A percentile compares a stretch with the other conserved stretches of the same genome.
phyloP scores from a whole-genome alignment of 1,140 invertebrate genomes.

The Thalassaphorura encarpata region DNA sequence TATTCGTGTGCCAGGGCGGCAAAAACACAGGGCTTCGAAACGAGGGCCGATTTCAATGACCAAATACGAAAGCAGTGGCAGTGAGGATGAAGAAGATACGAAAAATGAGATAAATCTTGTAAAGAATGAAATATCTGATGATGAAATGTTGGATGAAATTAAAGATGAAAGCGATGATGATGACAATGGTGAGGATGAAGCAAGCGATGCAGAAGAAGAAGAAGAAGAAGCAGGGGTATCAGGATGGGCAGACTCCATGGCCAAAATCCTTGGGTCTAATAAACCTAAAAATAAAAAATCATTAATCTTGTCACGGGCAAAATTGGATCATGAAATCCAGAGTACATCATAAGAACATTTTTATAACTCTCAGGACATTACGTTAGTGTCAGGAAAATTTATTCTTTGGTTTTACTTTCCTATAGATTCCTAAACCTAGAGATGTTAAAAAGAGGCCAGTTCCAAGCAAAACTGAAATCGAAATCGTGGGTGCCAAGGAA shows the following conservation, averaged over 20 bases:
- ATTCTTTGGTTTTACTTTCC: not conserved
- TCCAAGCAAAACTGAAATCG: conserved; percentile 2
- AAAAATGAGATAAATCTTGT: not conserved
- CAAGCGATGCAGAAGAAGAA: not conserved
- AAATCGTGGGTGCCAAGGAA: conserved; percentile 39
- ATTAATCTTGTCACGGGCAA: conserved; percentile 49
- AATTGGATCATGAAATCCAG: conserved; percentile 39
- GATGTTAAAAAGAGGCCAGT: not conserved
- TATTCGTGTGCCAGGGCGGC: too few species aligned
- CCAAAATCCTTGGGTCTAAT: conserved; percentile 56
- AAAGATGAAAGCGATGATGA: not conserved
- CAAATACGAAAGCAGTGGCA: too few species aligned
- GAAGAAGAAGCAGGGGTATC: conserved; percentile 35
- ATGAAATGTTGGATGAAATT: not conserved
- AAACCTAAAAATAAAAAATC: conserved; percentile 64
- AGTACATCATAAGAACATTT: not conserved
- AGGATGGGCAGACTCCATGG: conserved; percentile 43
- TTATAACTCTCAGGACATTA: not conserved
- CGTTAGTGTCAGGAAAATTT: conserved; percentile 12
- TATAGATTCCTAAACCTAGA: not conserved
- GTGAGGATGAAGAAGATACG: not conserved
- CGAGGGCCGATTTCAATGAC: not conserved
- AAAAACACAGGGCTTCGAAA: not conserved
- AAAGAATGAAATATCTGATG: not conserved
- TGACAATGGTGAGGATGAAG: not conserved